Evolutionary conservation across 2,888 invertebrate species (phyloP).

Genomic region (Antitype chi): DNA sequence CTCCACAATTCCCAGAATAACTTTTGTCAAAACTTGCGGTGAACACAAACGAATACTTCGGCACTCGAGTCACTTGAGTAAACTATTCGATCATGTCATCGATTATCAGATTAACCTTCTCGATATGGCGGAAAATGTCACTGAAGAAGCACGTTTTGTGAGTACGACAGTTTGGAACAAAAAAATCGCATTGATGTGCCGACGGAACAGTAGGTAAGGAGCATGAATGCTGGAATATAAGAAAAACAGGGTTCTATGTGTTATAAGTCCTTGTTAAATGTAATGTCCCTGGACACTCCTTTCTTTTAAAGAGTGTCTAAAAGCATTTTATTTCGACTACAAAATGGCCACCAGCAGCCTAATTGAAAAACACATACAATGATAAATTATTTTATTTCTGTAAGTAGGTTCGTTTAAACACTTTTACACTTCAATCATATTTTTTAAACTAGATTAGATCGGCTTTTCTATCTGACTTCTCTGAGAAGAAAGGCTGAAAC

Average conservation of each 20-base stretch:
- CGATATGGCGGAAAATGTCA: slow-evolving; percentile 47
- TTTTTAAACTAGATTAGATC: too few relatives aligned
- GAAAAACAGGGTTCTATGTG: slow-evolving; percentile 9
- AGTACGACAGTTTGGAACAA: slow-evolving; percentile 30
- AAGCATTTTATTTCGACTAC: too few relatives aligned
- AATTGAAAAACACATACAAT: too few relatives aligned
- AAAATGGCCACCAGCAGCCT: too few relatives aligned
- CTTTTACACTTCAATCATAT: too few relatives aligned
- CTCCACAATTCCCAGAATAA: slow-evolving; percentile 35
- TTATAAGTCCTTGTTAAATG: background rate
- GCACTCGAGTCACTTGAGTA: slow-evolving; percentile 58
- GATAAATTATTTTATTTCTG: too few relatives aligned
- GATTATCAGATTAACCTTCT: slow-evolving; percentile 69
- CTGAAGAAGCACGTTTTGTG: slow-evolving; percentile 52
- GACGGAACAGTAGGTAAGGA: background rate
- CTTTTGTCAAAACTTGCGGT: slow-evolving; percentile 56
- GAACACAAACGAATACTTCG: slow-evolving; percentile 60
- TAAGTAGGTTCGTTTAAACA: too few relatives aligned
- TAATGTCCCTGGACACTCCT: background rate
- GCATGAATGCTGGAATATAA: background rate
- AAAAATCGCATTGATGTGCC: slow-evolving; percentile 59
- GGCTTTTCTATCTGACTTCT: too few relatives aligned
- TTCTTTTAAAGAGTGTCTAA: too few relatives aligned
- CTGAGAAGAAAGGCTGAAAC: too few relatives aligned
- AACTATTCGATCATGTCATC: slow-evolving; percentile 71